Percentiles rank a stretch among this genome's conserved stretches.
These are phyloP conservation scores for Pseudotriccus pelzelni DNA, from an alignment of 2,797 vertebrate species.

Conservation along the genomic window DNA sequence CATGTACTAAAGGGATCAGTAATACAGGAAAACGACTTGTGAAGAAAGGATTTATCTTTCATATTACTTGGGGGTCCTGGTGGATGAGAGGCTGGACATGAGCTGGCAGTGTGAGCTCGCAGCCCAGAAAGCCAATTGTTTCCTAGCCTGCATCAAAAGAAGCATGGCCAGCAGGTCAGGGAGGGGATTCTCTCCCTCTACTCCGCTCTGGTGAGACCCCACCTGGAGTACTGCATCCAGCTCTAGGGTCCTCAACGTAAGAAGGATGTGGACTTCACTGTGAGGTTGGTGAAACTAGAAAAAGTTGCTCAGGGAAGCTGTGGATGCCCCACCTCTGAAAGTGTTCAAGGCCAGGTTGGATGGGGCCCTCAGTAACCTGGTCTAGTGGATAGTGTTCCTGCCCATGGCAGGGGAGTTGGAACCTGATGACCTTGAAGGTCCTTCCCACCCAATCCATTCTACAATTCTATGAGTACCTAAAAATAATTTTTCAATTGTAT, in stretches of 20 bases:
- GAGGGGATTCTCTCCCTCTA: neutral
- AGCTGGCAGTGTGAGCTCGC: neutral
- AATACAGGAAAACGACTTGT: conserved; percentile 27
- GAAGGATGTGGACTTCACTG: neutral
- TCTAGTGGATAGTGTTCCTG: neutral
- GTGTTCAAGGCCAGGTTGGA: neutral
- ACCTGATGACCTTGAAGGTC: neutral
- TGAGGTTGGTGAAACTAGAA: neutral
- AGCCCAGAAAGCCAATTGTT: neutral
- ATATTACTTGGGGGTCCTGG: neutral
- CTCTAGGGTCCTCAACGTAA: neutral
- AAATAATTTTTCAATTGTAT: neutral
- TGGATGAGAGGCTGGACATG: neutral
- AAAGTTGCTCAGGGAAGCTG: neutral
- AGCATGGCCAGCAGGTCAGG: neutral
- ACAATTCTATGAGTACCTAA: neutral
- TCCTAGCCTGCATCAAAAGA: neutral
- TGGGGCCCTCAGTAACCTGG: neutral
- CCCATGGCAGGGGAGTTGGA: neutral
- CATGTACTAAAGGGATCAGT: neutral
- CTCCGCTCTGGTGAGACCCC: neutral
- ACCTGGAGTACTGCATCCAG: neutral
- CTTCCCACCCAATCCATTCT: neutral
- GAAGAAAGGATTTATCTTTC: conserved; percentile 34
- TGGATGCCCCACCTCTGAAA: neutral